A percentile compares a stretch with the other conserved stretches of the same genome.
These are phyloP conservation scores for Elephas maximus DNA, from an alignment of 2,113 vertebrate species.

Conservation along the genomic window DNA sequence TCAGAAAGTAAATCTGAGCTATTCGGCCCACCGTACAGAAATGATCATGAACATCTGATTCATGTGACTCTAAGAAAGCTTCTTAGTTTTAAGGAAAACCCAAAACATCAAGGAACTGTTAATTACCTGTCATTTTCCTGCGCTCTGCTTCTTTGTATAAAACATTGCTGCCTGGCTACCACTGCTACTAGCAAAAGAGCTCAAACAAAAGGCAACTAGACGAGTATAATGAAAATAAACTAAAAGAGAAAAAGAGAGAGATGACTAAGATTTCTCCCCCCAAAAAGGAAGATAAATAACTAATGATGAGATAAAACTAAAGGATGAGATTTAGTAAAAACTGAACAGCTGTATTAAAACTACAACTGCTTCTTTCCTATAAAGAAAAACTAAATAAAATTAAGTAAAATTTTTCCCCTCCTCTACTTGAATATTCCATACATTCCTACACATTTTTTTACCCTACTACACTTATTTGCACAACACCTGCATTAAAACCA, in stretches of 20 bases:
- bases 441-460: not conserved
- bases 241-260: not conserved
- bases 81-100: constrained; percentile 17
- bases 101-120: not conserved
- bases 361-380: not conserved
- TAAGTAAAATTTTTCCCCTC: not conserved
- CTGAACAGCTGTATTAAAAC: not conserved
- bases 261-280: not conserved
- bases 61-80: not conserved
- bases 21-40: not conserved
- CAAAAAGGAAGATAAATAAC: not conserved
- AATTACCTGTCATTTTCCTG: not conserved
- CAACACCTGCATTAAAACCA: not conserved
- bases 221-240: constrained; percentile 36
- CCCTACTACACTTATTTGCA: not conserved
- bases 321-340: not conserved
- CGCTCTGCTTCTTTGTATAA: constrained; percentile 39
- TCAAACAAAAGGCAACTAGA: not conserved
- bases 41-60: not conserved
- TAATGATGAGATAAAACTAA: not conserved
- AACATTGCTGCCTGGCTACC: constrained; percentile 25
- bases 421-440: not conserved
- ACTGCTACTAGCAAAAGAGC: not conserved
- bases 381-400: not conserved
- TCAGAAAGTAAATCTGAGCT: not conserved